Conservation (phyloP, 2,113 vertebrate genomes). For the Notarius lentiginosus region DNA sequence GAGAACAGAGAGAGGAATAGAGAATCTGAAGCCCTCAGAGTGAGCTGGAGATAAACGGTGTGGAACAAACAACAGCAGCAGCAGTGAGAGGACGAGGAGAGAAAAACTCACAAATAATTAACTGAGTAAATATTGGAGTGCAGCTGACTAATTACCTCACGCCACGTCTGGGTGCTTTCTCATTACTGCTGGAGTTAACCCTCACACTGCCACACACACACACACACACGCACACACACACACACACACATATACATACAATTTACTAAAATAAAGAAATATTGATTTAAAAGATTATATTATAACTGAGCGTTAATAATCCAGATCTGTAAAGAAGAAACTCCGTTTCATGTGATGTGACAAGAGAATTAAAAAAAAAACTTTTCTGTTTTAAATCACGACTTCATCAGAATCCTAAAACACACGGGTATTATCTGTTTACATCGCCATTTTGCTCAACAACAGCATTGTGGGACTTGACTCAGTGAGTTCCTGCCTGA, state of each 20-base stretch:
- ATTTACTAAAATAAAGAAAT: neutral
- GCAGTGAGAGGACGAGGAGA: conserved; percentile 75
- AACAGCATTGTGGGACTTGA: no score
- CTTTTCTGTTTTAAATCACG: neutral
- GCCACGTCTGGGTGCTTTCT: conserved; percentile 72
- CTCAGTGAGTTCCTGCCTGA: no score
- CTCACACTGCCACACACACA: conserved; percentile 55
- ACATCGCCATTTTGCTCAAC: no score
- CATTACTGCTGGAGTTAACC: conserved; percentile 73
- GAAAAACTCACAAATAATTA: conserved; percentile 81
- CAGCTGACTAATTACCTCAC: conserved; percentile 77
- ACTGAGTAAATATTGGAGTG: conserved; percentile 80
- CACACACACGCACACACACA: conserved; percentile 25
- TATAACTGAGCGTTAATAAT: neutral
- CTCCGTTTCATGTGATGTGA: neutral
- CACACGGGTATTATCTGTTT: no score
- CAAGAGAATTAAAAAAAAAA: no score
- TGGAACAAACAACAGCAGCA: conserved; percentile 73
- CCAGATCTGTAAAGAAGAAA: neutral
- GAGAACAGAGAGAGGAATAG: conserved; percentile 53
- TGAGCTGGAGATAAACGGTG: conserved; percentile 76
- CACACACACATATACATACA: conserved; percentile 19
- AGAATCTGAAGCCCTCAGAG: conserved; percentile 59
- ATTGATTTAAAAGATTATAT: neutral
- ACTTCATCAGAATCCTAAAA: no score